Evolutionary conservation across 1,140 invertebrate genomes (phyloP), one percentile per base, ranked within the genome.

Genomic region (Zophobas atratus): DNA sequence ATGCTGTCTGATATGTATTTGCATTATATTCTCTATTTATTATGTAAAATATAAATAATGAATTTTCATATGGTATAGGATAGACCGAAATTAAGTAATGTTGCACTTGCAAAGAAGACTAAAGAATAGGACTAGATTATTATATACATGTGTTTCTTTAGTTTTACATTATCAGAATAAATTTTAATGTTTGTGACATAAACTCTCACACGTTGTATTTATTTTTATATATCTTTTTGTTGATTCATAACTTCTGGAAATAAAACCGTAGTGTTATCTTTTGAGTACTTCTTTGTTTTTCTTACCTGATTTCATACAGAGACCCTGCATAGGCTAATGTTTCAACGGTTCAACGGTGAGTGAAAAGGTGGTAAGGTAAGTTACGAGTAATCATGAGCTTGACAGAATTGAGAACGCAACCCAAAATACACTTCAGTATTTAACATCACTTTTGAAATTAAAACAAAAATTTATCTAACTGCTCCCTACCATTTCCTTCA

Each of bases 31-130:
- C 55, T 57, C 76, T 77, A 77, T 77, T 77, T 77, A 77, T 77
- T 77, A 39, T 77, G 76, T 77, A 70, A 72, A 56, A 73, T 73
- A 55, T 51, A 77, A 77, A 56, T 72, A 77, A 33, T 57, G 71
- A 53, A 77, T 77, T 77, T 77, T 77, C 76, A 77, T 79, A 77
- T 77, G 76, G 78, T 79, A 79, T 79, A 79, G 75, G 75, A 77
- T 81, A 81, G 80, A 79, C 60, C 74, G 77, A 77, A 78, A 76
- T 57, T 72, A 76, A 77, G 56, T 60, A 70, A 80, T 73, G 71
- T 81, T 77, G 78, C 80, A 79, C 76, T 79, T 77, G 76, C 70
- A 77, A 73, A 79, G 76, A 81, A 77, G 76, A 76, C 76, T 79
- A 79, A 77, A 79, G 79, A 81, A 70, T 79, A 81, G 75, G 76